Percentiles rank a stretch among this genome's conserved stretches.
Evolutionary conservation across 2,113 vertebrate species (phyloP).

Genomic region (Sus scrofa): T2T-Sscrofa CM000812.6:224942501-224943000

Average conservation of each 20-base stretch:
- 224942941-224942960: background rate
- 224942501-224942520: background rate
- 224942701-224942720: background rate
- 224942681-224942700: background rate
- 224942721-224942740: background rate
- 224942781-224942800: slow-evolving; percentile 8
- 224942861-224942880: background rate
- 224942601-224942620: background rate
- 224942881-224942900: background rate
- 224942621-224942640: background rate
- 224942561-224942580: background rate
- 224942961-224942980: background rate
- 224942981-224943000: background rate
- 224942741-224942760: background rate
- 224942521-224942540: background rate
- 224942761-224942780: slow-evolving; percentile 22
- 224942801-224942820: background rate
- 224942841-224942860: background rate
- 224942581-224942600: background rate
- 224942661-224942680: background rate
- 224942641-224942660: background rate
- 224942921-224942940: background rate
- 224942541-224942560: background rate
- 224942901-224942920: background rate
- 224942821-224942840: background rate